Evolutionary conservation across 1,140 invertebrate species (phyloP).

Genomic region (Drosophila pandora): DNA sequence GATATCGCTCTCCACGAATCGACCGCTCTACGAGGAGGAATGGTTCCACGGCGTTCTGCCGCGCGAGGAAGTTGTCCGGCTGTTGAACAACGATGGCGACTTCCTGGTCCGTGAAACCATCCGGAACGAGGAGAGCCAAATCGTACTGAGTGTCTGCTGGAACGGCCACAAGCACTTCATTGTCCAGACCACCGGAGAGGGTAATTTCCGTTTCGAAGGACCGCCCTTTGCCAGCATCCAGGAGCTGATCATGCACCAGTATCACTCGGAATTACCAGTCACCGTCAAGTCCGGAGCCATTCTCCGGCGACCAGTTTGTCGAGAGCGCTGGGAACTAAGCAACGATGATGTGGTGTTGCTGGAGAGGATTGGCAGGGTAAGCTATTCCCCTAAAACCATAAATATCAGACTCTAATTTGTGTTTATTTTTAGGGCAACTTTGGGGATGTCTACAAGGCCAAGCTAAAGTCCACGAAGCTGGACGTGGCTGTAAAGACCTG

Average conservation of each 20-base stretch:
- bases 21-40: constrained; percentile 92
- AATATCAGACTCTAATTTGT: neutral
- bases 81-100: constrained; percentile 95
- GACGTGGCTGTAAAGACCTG: constrained; percentile 99
- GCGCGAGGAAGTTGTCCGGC: constrained; percentile 96
- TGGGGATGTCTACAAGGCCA: constrained; percentile 97
- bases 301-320: constrained; percentile 92
- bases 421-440: constrained; percentile 93
- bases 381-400: constrained; percentile 40
- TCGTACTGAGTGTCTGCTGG: constrained; percentile 98
- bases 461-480: constrained; percentile 91
- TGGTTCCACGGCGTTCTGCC: constrained; percentile 99
- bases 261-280: constrained; percentile 92
- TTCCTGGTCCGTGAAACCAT: constrained; percentile 97
- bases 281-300: constrained; percentile 96
- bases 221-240: constrained; percentile 95
- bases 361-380: constrained; percentile 97
- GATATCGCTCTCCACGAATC: constrained; percentile 84
- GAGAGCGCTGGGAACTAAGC: constrained; percentile 98
- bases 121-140: constrained; percentile 95
- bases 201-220: constrained; percentile 96
- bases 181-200: constrained; percentile 96
- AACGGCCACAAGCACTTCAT: constrained; percentile 98
- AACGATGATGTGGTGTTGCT: constrained; percentile 97
- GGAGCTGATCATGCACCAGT: constrained; percentile 95